phyloP scores from a whole-genome alignment of 1,140 invertebrate species.

The Agrilus planipennis region DNA sequence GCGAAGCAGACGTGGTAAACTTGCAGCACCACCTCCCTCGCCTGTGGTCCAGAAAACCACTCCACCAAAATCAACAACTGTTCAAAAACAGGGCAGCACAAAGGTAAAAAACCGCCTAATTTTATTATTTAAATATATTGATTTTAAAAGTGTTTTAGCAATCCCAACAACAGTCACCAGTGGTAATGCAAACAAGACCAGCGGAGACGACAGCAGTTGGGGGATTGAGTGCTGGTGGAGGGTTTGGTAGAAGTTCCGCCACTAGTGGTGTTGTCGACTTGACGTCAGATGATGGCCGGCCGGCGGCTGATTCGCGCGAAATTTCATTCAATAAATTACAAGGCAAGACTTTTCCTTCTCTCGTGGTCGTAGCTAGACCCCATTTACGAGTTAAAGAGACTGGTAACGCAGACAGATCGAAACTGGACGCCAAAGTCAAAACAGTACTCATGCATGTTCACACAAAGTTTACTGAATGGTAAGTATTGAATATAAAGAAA shows the following conservation, averaged over 20 bases:
- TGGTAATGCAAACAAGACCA: constrained; percentile 8
- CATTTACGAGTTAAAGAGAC: constrained; percentile 56
- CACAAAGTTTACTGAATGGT: constrained; percentile 76
- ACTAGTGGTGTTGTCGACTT: constrained; percentile 39
- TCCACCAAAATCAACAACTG: no score
- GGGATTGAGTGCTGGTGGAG: constrained; percentile 17
- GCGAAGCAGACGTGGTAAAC: neutral
- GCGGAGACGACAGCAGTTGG: constrained; percentile 30
- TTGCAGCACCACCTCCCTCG: constrained; percentile 7
- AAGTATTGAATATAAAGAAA: constrained; percentile 3
- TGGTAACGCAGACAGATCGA: constrained; percentile 38
- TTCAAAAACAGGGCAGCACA: no score
- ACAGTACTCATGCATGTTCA: constrained; percentile 62
- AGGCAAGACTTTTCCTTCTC: constrained; percentile 70
- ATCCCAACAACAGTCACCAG: neutral
- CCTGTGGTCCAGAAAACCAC: constrained; percentile 5
- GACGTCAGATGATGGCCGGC: constrained; percentile 45
- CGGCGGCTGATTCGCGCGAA: constrained; percentile 53
- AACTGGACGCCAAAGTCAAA: constrained; percentile 63
- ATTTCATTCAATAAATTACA: constrained; percentile 65
- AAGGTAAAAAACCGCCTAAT: no score
- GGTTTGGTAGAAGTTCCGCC: constrained; percentile 2
- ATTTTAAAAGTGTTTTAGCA: neutral
- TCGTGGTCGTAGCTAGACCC: constrained; percentile 68
- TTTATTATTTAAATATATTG: neutral